These are phyloP conservation scores for Drosophila busckii DNA, from an alignment of 1,140 invertebrate species.

Conservation along the genomic window DNA sequence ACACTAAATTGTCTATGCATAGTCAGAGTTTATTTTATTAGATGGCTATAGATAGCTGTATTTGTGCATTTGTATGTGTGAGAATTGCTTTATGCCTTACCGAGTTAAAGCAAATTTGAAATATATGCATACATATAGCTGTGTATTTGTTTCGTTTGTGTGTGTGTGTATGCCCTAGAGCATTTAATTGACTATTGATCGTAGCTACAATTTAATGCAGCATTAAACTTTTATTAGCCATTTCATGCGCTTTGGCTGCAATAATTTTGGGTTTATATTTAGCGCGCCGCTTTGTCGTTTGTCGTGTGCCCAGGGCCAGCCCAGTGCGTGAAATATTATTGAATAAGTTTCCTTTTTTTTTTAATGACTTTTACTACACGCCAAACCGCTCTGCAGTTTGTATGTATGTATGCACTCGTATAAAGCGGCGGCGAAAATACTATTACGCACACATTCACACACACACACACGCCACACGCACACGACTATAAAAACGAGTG, in stretches of 20 bases:
- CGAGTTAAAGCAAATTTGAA: no score
- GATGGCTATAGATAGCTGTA: conserved; percentile 4
- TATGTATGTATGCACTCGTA: conserved; percentile 4
- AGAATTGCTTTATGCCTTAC: no score
- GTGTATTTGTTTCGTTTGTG: conserved; percentile 2
- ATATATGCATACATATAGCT: conserved; percentile 5
- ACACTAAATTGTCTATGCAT: conserved; percentile 42
- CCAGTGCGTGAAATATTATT: conserved; percentile 64
- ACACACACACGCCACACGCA: conserved; percentile 26
- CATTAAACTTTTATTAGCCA: conserved; percentile 64
- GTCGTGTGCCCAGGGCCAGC: neutral
- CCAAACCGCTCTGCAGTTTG: conserved; percentile 42
- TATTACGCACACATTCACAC: conserved; percentile 56
- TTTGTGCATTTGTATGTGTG: conserved; percentile 15
- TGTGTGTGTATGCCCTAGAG: conserved; percentile 42
- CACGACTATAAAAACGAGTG: conserved; percentile 26
- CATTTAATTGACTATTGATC: conserved; percentile 70
- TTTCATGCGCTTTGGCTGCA: conserved; percentile 52
- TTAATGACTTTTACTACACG: conserved; percentile 75
- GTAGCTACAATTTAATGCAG: conserved; percentile 53
- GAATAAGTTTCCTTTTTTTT: conserved; percentile 64
- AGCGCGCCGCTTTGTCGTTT: conserved; percentile 49
- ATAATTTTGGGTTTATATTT: conserved; percentile 45
- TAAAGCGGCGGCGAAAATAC: conserved; percentile 49
- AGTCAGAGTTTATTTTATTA: conserved; percentile 48